These are phyloP conservation scores for Linepithema humile DNA, from an alignment of 1,140 invertebrate genomes.

Conservation along the genomic window DNA sequence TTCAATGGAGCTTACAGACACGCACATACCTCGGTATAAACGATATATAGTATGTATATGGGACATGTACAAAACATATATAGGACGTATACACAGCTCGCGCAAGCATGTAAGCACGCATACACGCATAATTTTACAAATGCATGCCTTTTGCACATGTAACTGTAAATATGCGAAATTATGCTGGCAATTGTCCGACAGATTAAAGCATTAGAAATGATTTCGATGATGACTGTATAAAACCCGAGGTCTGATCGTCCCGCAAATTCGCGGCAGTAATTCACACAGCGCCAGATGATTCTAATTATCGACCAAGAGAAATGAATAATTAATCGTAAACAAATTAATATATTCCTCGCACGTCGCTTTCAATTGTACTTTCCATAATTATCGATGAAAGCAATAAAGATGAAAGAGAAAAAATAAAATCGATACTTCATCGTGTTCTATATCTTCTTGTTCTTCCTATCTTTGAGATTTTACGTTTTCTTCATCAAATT, in stretches of 20 bases:
- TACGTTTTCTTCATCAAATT: too few species aligned
- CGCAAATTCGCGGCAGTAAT: constrained; percentile 1
- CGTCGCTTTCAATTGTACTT: background rate
- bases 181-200: constrained; percentile 55
- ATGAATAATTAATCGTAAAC: background rate
- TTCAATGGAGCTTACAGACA: constrained; percentile 30
- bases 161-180: constrained; percentile 64
- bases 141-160: constrained; percentile 54
- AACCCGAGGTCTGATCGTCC: background rate
- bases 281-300: background rate
- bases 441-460: too few species aligned
- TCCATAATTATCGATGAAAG: too few species aligned
- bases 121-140: constrained; percentile 64
- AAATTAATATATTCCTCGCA: background rate
- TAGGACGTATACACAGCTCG: too few species aligned
- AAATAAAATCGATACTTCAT: too few species aligned
- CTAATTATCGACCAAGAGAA: background rate
- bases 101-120: background rate
- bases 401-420: too few species aligned
- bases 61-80: constrained; percentile 1
- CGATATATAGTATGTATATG: background rate
- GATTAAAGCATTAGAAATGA: constrained; percentile 45
- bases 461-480: too few species aligned
- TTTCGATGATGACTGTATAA: constrained; percentile 37
- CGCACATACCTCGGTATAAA: constrained; percentile 16